These are phyloP conservation scores for Aricia agestis DNA, from an alignment of 1,140 invertebrate species.

Conservation along the genomic window DNA sequence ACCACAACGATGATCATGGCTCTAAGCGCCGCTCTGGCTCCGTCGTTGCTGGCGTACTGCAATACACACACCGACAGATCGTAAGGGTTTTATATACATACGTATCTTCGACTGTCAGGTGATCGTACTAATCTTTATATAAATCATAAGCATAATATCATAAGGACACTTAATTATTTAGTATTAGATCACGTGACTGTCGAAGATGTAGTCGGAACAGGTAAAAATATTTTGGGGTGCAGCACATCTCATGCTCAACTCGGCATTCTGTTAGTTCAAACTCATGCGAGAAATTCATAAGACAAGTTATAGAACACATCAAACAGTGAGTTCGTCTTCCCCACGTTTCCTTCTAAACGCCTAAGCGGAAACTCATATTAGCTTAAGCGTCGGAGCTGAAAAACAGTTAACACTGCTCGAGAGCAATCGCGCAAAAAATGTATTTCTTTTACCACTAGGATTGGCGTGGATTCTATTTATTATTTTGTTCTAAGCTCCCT, in stretches of 20 bases:
- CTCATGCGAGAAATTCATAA: slow-evolving; percentile 46
- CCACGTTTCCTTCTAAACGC: slow-evolving; percentile 37
- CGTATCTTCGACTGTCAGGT: slow-evolving; percentile 41
- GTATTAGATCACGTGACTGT: not conserved
- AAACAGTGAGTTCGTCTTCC: slow-evolving; percentile 26
- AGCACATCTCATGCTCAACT: slow-evolving; percentile 17
- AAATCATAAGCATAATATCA: too few relatives aligned
- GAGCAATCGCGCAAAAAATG: slow-evolving; percentile 52
- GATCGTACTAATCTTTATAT: not conserved
- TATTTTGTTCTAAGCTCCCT: slow-evolving; percentile 69
- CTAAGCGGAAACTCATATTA: slow-evolving; percentile 37
- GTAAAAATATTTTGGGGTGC: not conserved
- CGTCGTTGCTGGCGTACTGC: slow-evolving; percentile 76
- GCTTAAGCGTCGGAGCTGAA: slow-evolving; percentile 8
- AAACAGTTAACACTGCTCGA: slow-evolving; percentile 18
- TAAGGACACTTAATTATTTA: too few relatives aligned
- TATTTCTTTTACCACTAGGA: slow-evolving; percentile 61
- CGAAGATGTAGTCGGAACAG: not conserved
- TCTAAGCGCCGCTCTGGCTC: slow-evolving; percentile 74
- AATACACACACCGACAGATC: slow-evolving; percentile 61
- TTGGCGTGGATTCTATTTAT: slow-evolving; percentile 64
- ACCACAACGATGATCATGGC: slow-evolving; percentile 56
- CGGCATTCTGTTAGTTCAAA: slow-evolving; percentile 51
- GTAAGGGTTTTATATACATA: slow-evolving; percentile 47
- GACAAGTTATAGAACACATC: slow-evolving; percentile 26